Conservation (phyloP, 2,888 invertebrate species). For the Atethmia centrago region DNA sequence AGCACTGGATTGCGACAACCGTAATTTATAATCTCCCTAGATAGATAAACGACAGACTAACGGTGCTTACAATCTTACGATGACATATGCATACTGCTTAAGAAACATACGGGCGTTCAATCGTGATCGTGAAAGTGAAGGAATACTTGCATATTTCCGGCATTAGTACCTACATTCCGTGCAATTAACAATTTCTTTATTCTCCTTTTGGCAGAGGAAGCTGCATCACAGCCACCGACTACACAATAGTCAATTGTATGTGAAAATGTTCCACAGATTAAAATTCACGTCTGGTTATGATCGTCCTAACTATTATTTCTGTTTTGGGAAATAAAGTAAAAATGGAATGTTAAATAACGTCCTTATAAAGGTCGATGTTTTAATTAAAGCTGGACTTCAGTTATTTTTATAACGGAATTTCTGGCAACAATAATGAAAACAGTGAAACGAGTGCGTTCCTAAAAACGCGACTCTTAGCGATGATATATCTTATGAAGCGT, state of each 20-base stretch:
- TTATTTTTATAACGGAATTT: conserved; percentile 50
- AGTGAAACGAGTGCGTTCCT: conserved; percentile 28
- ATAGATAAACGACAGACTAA: too few species aligned
- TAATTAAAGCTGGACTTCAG: conserved; percentile 55
- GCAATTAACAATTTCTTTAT: neutral
- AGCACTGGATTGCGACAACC: too few species aligned
- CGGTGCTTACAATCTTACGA: too few species aligned
- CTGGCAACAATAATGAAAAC: conserved; percentile 49
- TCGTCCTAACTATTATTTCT: conserved; percentile 52
- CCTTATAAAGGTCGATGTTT: conserved; percentile 46
- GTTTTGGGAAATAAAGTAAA: conserved; percentile 57
- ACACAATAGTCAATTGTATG: conserved; percentile 27
- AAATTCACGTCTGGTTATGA: conserved; percentile 33
- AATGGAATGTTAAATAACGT: conserved; percentile 48
- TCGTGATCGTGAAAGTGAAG: neutral
- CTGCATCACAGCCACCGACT: neutral
- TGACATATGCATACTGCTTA: neutral
- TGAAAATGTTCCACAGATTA: conserved; percentile 38
- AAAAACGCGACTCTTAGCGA: conserved; percentile 11
- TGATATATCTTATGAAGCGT: conserved; percentile 22
- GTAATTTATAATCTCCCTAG: too few species aligned
- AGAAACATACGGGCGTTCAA: neutral
- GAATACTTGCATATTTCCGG: neutral
- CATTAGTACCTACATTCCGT: neutral
- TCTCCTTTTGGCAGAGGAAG: neutral